Evolutionary conservation across 2,888 invertebrate genomes (phyloP), one percentile per base, ranked within the genome.

Genomic region (Polietes domitor): DNA sequence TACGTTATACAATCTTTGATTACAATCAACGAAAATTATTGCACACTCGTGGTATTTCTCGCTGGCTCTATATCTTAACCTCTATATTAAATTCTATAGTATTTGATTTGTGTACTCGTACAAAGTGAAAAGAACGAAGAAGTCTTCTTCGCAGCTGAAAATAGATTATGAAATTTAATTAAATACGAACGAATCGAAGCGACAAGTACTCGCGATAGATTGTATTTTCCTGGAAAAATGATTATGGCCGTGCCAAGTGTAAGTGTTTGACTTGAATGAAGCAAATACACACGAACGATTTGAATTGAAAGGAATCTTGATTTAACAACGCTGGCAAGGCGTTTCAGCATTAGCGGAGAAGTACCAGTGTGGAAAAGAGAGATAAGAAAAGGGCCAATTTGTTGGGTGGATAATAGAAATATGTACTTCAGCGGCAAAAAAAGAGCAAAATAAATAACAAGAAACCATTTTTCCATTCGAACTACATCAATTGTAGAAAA

Each of bases 371-470:
- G n/a, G 17, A 4, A 19, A 53, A 17, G 50, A 50, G 26, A 32
- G 32, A 72, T 32, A 53, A 32, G 37, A 72, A 53, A 21, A 17
- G 1, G 26, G 15, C 17, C 28, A 63, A 63, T 63, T 37, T n/a
- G 37, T 37, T 50, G 32, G 32, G 6, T 41, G 24, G 19, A 24
- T 21, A 41, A 43, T 19, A 65, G 21, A 41, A 41, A 65, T 37
- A 32, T 19, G 50, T 53, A 53, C 65, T 65, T 37, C 12, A n/a
- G 19, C 7, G 28, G 19, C 6, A 15, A 50, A 26, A 72, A 72
- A 72, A 37, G 32, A 72, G 71, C 71, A 71, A 71, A 50, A 53
- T 32, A 71, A 53, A 72, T 72, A 72, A 19, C 53, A 53, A 55
- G 19, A 17, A 32, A 10, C 19, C 21, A 15, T 72, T 53, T 24